Conservation (phyloP, 2,113 vertebrate genomes). For the Cromileptes altivelis region DNA sequence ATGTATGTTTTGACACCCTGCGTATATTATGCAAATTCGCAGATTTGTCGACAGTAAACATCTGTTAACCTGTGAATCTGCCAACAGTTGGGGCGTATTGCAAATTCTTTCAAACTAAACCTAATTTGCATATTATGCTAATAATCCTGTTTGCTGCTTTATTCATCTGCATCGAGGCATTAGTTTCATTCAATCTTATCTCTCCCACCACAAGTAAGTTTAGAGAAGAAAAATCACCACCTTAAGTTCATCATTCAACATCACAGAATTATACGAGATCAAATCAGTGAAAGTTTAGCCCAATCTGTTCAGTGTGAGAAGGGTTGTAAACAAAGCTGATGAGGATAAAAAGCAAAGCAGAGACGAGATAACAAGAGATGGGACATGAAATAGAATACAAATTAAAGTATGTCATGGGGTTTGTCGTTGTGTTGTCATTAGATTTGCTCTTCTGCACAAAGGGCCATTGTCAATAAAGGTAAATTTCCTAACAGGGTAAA, state of each 20-base stretch:
- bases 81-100: background rate
- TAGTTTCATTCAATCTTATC: background rate
- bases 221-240: background rate
- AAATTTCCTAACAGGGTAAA: background rate
- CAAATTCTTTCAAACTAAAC: background rate
- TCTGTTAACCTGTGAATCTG: background rate
- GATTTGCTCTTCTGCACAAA: conserved; percentile 7
- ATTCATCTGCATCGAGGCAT: background rate
- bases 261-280: background rate
- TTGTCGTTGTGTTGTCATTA: fast-evolving
- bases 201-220: background rate
- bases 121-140: background rate
- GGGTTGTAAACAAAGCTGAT: background rate
- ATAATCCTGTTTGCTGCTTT: background rate
- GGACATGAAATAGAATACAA: background rate
- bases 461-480: background rate
- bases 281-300: background rate
- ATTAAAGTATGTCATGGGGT: background rate
- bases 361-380: background rate
- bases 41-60: conserved; percentile 8
- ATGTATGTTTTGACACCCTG: background rate
- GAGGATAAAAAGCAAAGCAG: background rate
- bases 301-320: background rate
- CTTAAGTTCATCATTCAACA: background rate
- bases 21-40: background rate